Conservation (phyloP, 2,888 invertebrate genomes). For the Drepanosiphum platanoidis region DNA sequence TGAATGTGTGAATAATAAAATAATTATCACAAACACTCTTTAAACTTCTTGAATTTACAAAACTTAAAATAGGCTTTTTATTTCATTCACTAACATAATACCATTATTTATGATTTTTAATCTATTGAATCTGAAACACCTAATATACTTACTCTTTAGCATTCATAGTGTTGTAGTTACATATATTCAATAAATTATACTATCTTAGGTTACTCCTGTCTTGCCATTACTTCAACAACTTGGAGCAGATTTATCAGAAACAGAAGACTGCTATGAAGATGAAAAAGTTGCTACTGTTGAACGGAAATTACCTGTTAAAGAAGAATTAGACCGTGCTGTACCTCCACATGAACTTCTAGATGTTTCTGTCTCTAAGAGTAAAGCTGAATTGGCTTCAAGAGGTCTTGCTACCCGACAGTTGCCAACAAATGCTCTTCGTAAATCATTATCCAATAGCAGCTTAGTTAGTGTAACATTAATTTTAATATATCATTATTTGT, state of each 20-base stretch:
- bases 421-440: slow-evolving; percentile 68
- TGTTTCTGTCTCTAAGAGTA: slow-evolving; percentile 83
- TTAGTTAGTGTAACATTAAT: slow-evolving; percentile 69
- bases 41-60: no score
- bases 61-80: no score
- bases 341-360: slow-evolving; percentile 89
- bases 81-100: no score
- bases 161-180: no score
- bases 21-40: no score
- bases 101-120: no score
- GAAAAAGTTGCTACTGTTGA: slow-evolving; percentile 81
- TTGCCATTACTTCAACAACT: slow-evolving; percentile 76
- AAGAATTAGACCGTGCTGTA: slow-evolving; percentile 87
- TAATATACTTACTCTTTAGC: no score
- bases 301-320: slow-evolving; percentile 70
- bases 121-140: no score
- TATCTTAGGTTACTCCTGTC: slow-evolving; percentile 70
- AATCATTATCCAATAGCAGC: slow-evolving; percentile 74
- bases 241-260: slow-evolving; percentile 85
- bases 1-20: no score
- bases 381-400: slow-evolving; percentile 83
- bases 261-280: slow-evolving; percentile 84
- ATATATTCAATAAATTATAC: no score
- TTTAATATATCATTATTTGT: not conserved
- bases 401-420: slow-evolving; percentile 80